Percentiles rank a stretch among this genome's conserved stretches.
Evolutionary conservation across 2,888 invertebrate genomes (phyloP).

Genomic region (Drosophila vallismaia): DNA sequence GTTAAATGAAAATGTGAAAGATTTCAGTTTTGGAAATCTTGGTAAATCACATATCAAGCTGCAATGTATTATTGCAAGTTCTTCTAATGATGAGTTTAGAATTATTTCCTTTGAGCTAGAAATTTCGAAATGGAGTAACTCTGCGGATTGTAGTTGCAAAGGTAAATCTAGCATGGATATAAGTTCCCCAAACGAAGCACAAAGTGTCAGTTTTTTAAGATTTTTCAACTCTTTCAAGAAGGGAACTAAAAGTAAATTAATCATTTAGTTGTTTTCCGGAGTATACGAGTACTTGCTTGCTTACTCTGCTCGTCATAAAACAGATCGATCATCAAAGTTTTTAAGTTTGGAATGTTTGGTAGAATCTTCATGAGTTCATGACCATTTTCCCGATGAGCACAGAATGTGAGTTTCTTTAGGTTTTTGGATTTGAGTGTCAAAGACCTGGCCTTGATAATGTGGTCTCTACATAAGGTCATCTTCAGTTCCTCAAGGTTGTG

Average conservation of each 20-base stretch:
- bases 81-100: not conserved
- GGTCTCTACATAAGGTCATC: not conserved
- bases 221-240: not conserved
- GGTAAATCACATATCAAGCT: not conserved
- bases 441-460: not conserved
- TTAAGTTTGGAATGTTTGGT: not conserved
- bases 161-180: not conserved
- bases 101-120: not conserved
- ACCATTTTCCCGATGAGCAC: not conserved
- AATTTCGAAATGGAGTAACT: not conserved
- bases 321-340: not conserved
- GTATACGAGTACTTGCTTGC: not conserved
- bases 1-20: not conserved
- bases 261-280: not conserved
- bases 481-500: not conserved
- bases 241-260: not conserved
- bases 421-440: not conserved
- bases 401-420: not conserved
- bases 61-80: not conserved
- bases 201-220: not conserved
- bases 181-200: not conserved
- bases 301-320: not conserved
- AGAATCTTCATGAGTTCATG: too few species aligned
- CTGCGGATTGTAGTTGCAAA: not conserved
- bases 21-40: not conserved